A percentile compares a stretch with the other conserved stretches of the same genome.
phyloP scores from a whole-genome alignment of 2,888 invertebrate genomes.

The Epicampocera succincta region DNA sequence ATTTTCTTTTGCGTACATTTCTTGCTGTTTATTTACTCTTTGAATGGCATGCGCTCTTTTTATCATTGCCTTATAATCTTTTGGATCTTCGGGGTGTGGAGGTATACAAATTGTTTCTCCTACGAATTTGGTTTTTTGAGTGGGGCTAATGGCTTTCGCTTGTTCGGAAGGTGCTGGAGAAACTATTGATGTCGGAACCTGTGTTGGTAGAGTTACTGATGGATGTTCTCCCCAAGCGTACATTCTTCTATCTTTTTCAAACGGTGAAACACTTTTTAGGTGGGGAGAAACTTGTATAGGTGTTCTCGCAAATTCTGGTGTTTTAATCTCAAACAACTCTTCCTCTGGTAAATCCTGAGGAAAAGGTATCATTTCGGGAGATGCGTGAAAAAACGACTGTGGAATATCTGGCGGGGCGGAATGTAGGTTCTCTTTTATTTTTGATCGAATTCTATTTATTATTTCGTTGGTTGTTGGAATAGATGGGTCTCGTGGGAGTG shows the following conservation, averaged over 20 bases:
- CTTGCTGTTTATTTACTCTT: conserved; percentile 29
- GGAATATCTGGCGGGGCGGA: conserved; percentile 20
- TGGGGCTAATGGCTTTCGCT: not conserved
- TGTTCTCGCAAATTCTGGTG: conserved; percentile 46
- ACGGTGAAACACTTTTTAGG: not conserved
- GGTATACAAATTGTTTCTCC: conserved; percentile 39
- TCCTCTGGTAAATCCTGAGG: conserved; percentile 53
- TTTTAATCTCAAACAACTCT: conserved; percentile 32
- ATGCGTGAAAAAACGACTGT: not conserved
- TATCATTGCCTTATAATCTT: conserved; percentile 51
- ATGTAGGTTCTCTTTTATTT: conserved; percentile 42
- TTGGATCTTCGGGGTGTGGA: conserved; percentile 57
- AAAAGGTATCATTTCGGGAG: conserved; percentile 10
- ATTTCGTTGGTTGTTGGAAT: conserved; percentile 51
- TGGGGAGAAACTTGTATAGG: conserved; percentile 2
- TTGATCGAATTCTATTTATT: conserved; percentile 43
- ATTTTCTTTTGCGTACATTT: not conserved
- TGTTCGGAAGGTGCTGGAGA: not conserved
- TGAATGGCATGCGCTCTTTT: conserved; percentile 46
- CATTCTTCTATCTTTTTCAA: conserved; percentile 50
- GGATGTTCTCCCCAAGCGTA: conserved; percentile 43
- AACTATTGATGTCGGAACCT: conserved; percentile 7
- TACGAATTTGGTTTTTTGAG: not conserved
- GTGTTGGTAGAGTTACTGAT: conserved; percentile 7
- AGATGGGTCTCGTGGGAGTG: conserved; percentile 27